Evolutionary conservation across 2,113 vertebrate species (phyloP).

Genomic region (Athene noctua): DNA sequence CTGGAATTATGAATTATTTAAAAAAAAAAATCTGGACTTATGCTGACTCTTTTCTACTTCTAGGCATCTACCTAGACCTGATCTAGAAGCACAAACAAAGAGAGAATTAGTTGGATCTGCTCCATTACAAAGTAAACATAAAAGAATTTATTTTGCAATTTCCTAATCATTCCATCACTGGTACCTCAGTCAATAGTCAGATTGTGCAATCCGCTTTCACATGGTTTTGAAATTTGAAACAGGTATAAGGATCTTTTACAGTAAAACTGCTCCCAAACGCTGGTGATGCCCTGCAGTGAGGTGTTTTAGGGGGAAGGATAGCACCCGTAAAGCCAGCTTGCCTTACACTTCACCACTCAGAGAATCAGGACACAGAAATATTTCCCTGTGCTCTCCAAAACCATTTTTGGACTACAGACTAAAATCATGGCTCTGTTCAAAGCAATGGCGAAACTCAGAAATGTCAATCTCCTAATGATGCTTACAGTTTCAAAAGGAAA

Average conservation of each 20-base stretch:
- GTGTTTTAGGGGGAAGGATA: not conserved
- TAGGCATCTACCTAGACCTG: not conserved
- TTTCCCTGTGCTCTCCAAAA: not conserved
- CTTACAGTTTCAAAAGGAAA: not conserved
- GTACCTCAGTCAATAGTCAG: not conserved
- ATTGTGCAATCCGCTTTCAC: not conserved
- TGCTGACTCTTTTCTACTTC: not conserved
- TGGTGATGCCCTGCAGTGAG: not conserved
- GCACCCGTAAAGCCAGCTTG: not conserved
- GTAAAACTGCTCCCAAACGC: not conserved
- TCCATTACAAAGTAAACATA: not conserved
- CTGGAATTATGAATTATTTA: slow-evolving; percentile 23
- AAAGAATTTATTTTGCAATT: not conserved
- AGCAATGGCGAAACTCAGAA: not conserved
- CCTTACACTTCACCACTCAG: not conserved
- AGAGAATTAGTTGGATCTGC: not conserved
- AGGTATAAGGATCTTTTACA: not conserved
- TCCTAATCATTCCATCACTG: not conserved
- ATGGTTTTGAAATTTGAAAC: not conserved
- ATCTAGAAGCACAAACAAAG: not conserved
- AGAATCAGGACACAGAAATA: not conserved
- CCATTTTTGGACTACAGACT: not conserved
- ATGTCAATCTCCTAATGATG: not conserved
- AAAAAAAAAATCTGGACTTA: not conserved
- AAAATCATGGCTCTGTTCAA: not conserved